Evolutionary conservation across 30 jellyfish, hydroid and myxozoan species (phyloP).

Genomic region (Hydra vulgaris): DNA sequence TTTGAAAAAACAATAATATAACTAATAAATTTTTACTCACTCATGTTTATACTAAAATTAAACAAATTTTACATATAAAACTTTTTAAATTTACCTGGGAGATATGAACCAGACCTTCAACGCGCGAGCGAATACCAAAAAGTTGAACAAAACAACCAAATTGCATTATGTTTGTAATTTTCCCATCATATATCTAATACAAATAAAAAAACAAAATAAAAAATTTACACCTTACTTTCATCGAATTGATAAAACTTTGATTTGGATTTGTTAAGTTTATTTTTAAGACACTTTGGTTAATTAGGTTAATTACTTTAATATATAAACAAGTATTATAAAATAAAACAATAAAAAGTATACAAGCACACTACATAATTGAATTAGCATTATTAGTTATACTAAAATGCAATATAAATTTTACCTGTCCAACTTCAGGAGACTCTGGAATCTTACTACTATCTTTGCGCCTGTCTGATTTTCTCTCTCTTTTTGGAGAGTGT

Average conservation of each 20-base stretch:
- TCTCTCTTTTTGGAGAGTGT: slow-evolving; percentile 33
- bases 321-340: too few species aligned
- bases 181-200: slow-evolving; percentile 78
- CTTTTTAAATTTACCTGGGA: slow-evolving; percentile 60
- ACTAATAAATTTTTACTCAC: too few species aligned
- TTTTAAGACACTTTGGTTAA: neutral
- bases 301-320: too few species aligned
- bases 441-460: slow-evolving; percentile 75
- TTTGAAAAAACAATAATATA: too few species aligned
- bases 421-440: slow-evolving; percentile 81
- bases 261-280: too few species aligned
- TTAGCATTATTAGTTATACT: too few species aligned
- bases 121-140: slow-evolving; percentile 66
- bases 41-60: neutral
- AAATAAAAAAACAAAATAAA: too few species aligned
- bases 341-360: too few species aligned
- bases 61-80: too few species aligned
- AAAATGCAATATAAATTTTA: neutral
- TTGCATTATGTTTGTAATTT: slow-evolving; percentile 87
- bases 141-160: slow-evolving; percentile 95
- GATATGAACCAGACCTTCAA: slow-evolving; percentile 94
- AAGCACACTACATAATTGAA: too few species aligned
- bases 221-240: too few species aligned
- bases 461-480: slow-evolving; percentile 10
- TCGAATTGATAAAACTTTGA: too few species aligned